Evolutionary conservation across 1,140 invertebrate species (phyloP), one percentile per base, ranked within the genome.

Genomic region (Drosophila seguyi): DNA sequence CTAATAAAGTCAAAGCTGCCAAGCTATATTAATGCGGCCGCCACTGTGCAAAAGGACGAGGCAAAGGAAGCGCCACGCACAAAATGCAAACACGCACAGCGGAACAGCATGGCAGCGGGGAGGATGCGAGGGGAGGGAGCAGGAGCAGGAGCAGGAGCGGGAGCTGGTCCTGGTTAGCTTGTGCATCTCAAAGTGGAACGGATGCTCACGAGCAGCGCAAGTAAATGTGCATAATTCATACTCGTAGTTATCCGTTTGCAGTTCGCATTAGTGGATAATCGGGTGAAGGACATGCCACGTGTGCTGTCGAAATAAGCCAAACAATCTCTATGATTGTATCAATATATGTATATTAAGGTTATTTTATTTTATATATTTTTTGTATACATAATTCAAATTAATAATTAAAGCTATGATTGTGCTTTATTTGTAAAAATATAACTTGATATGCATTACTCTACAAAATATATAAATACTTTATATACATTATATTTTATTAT

Each of bases 141-240:
- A 18, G 36, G 50, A 42, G 18, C 14, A 48, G 45, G 57, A 18
- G 27, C 29, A 34, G 29, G n/a, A n/a, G n/a, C n/a, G n/a, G n/a
- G n/a, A n/a, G n/a, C n/a, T n/a, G n/a, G 22, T 68, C 61, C 22
- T 52, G 47, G 41, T 34, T 60, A 18, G 48, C 38, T 34, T 78
- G 61, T 69, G 69, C 65, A 78, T 53, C 61, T 67, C 63, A 68
- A 75, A 81, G 72, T 72, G 58, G 45, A 36, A 62, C 60, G 53
- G 55, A 66, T 45, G 61, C 53, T 59, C 55, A 48, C 31, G 22
- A 22, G 61, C 65, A 65, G 56, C 31, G 16, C 41, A 59, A 86
- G 80, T 65, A 82, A 83, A 82, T 87, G 84, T 71, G 84, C 83
- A 87, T 87, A 87, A 87, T 87, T 87, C 84, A 88, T 79, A 41